Percentiles rank a stretch among this genome's conserved stretches.
These are phyloP conservation scores for Solenodon paradoxus DNA, from an alignment of 2,113 vertebrate species.

Conservation along the genomic window DNA sequence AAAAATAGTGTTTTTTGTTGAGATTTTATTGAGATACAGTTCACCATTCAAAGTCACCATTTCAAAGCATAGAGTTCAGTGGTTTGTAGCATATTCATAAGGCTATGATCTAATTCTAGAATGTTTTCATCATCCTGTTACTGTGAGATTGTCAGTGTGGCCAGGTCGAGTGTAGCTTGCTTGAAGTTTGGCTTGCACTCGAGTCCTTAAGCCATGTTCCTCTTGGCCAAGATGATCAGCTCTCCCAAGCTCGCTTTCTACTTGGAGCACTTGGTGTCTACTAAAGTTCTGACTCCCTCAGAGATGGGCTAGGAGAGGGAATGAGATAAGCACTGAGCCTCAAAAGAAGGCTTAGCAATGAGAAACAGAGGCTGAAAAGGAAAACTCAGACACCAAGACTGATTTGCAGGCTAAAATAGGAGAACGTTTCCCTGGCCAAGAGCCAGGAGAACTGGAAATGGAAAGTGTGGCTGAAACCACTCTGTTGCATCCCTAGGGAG, in stretches of 20 bases:
- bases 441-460: background rate
- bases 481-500: no score
- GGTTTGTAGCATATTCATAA: background rate
- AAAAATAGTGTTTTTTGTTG: no score
- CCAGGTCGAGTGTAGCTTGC: background rate
- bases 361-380: background rate
- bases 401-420: background rate
- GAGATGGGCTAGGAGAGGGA: background rate
- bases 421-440: background rate
- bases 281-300: background rate
- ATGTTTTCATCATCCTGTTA: background rate
- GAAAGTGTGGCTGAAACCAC: background rate
- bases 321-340: background rate
- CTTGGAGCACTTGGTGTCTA: background rate
- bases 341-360: background rate
- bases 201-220: no score
- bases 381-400: background rate
- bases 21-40: background rate
- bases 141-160: background rate
- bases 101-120: background rate
- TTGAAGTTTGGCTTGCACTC: background rate
- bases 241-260: background rate
- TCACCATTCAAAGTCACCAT: background rate
- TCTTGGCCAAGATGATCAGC: background rate
- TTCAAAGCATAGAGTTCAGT: background rate